These are phyloP conservation scores for Drosophila pruinosa DNA, from an alignment of 1,140 invertebrate genomes.

Conservation along the genomic window DNA sequence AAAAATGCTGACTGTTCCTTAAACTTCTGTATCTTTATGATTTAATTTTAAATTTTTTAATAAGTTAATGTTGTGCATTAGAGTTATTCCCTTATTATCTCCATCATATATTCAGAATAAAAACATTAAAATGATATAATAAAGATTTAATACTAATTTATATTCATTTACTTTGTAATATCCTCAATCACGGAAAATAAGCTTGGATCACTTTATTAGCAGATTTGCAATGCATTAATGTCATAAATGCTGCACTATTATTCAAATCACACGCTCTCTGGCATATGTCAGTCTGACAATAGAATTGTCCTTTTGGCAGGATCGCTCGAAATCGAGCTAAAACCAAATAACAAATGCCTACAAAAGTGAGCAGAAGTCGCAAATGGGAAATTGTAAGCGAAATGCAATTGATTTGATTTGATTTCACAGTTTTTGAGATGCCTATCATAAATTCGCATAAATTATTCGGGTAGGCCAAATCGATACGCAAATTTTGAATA, in stretches of 20 bases:
- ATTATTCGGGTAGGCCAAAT: conserved; percentile 51
- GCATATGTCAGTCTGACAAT: conserved; percentile 10
- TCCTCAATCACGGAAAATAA: not conserved
- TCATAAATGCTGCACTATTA: not conserved
- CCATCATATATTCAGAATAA: too few species aligned
- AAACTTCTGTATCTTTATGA: too few species aligned
- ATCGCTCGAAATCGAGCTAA: not conserved
- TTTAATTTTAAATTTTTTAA: too few species aligned
- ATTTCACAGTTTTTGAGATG: conserved; percentile 54
- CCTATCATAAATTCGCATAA: conserved; percentile 77
- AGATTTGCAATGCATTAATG: not conserved
- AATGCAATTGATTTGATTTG: conserved; percentile 45
- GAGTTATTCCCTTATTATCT: too few species aligned
- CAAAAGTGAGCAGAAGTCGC: conserved; percentile 7
- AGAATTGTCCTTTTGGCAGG: not conserved
- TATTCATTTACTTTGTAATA: not conserved
- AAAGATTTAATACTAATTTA: too few species aligned
- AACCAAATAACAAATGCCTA: conserved; percentile 14
- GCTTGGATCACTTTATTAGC: not conserved
- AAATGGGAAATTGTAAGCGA: conserved; percentile 8
- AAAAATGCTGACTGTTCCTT: too few species aligned
- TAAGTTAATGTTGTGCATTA: too few species aligned
- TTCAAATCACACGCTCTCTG: not conserved
- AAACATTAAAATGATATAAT: too few species aligned
- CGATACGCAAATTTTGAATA: conserved; percentile 70